A percentile compares a stretch with the other conserved stretches of the same genome.
Conservation (phyloP, 2,797 vertebrate species). For the Brachyalestes nurse region DNA sequence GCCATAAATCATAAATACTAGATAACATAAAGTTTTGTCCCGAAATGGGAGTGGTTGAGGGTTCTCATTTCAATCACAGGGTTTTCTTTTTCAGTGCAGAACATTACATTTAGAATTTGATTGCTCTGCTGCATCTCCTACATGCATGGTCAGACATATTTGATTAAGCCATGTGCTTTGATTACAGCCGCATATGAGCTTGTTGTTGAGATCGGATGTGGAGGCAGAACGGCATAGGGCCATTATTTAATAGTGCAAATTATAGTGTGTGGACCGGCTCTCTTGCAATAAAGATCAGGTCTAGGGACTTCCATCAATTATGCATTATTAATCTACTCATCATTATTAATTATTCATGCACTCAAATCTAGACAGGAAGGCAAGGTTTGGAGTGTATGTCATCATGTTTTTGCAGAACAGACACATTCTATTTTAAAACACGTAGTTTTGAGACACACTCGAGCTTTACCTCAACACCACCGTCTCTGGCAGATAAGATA, state of each 20-base stretch:
- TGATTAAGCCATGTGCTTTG: neutral
- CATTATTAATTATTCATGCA: constrained; percentile 78
- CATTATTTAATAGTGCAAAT: neutral
- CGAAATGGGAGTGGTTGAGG: neutral
- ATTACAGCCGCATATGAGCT: neutral
- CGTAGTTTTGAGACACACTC: neutral
- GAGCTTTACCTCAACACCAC: neutral
- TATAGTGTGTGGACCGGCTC: constrained; percentile 18
- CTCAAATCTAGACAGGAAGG: constrained; percentile 61
- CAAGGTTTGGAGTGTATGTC: constrained; percentile 41
- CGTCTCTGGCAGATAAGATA: neutral
- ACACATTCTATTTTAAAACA: constrained; percentile 64
- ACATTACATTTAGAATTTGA: neutral
- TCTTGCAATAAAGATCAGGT: constrained; percentile 27
- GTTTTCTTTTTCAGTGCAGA: neutral
- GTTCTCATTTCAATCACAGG: neutral
- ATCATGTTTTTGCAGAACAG: constrained; percentile 53
- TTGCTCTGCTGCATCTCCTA: neutral
- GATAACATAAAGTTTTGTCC: constrained; percentile 8
- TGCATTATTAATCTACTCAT: constrained; percentile 77
- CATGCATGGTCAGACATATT: neutral
- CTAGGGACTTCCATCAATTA: constrained; percentile 66
- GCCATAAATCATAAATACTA: constrained; percentile 36
- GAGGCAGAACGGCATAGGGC: constrained; percentile 14
- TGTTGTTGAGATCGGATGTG: constrained; percentile 19